Evolutionary conservation across 2,797 vertebrate genomes (phyloP).

Genomic region (Halcyon badia): DNA sequence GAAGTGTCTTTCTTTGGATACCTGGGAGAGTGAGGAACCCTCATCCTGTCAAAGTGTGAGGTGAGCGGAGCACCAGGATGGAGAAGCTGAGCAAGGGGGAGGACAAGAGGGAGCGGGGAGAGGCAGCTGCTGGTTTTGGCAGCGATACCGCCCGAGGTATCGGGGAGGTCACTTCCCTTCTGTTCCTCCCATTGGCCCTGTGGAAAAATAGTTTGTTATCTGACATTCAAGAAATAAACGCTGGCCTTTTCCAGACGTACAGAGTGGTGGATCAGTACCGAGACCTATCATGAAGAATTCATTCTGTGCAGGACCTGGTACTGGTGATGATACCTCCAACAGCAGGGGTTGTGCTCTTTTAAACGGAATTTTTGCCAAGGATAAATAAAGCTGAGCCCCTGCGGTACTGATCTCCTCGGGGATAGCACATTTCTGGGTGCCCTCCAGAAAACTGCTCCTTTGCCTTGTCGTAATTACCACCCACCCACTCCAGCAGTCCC

Average conservation of each 20-base stretch:
- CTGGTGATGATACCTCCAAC: background rate
- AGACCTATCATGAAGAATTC: background rate
- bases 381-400: background rate
- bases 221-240: background rate
- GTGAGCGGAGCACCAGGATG: background rate
- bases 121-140: background rate
- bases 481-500: background rate
- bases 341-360: background rate
- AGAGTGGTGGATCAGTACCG: background rate
- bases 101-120: fast-evolving
- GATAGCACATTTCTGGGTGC: background rate
- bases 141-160: background rate
- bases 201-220: background rate
- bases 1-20: background rate
- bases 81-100: background rate
- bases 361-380: background rate
- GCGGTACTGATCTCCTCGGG: background rate
- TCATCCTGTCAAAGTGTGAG: background rate
- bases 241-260: background rate
- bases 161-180: background rate
- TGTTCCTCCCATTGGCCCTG: fast-evolving
- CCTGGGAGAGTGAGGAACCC: background rate
- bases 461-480: background rate
- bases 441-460: background rate
- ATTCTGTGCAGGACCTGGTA: background rate